Percentiles rank a stretch among this genome's conserved stretches.
Conservation (phyloP, 2,888 invertebrate genomes). For the Busseola fusca region DNA sequence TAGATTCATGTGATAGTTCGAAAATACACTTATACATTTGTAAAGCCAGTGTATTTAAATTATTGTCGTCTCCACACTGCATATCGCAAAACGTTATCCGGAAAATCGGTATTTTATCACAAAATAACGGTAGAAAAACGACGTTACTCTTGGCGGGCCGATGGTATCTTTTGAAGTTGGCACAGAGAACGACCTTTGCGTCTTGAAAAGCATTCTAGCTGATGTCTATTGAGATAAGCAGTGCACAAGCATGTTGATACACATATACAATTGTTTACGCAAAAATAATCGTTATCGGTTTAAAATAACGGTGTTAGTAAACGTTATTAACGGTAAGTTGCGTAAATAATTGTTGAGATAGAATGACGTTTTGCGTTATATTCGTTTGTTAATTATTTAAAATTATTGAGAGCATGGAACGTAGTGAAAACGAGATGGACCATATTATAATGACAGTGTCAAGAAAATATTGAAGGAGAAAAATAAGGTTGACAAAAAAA, state of each 20-base stretch:
- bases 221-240: constrained; percentile 79
- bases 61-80: not conserved
- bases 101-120: not conserved
- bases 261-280: constrained; percentile 58
- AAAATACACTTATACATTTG: not conserved
- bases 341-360: constrained; percentile 46
- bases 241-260: constrained; percentile 69
- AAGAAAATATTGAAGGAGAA: not conserved
- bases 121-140: constrained; percentile 36
- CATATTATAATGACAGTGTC: not conserved
- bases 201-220: constrained; percentile 95
- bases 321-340: constrained; percentile 13
- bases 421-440: not conserved
- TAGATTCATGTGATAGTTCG: not conserved
- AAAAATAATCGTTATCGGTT: constrained; percentile 31
- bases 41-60: not conserved
- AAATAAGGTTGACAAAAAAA: not conserved
- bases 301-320: not conserved
- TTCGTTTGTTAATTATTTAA: constrained; percentile 26
- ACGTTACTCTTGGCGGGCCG: constrained; percentile 83
- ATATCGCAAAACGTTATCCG: constrained; percentile 34
- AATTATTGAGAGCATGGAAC: no score
- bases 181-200: constrained; percentile 97
- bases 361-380: constrained; percentile 51
- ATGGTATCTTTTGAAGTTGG: constrained; percentile 95